phyloP scores from a whole-genome alignment of 2,797 vertebrate species.

The Scarus forsteni region DNA sequence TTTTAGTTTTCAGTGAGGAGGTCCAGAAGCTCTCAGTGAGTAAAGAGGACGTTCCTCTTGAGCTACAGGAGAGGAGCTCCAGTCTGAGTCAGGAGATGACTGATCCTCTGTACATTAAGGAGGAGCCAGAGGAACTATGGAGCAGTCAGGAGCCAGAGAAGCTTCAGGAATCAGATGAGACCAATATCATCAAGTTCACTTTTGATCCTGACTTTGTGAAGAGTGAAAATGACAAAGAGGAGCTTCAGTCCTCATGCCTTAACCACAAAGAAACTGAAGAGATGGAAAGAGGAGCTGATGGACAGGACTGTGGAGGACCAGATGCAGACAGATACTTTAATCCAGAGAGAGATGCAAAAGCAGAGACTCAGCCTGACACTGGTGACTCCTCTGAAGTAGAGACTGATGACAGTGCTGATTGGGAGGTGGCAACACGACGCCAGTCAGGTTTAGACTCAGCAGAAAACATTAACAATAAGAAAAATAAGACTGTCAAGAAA shows the following conservation, averaged over 20 bases:
- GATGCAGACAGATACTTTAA: background rate
- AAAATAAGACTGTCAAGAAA: background rate
- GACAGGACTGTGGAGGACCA: constrained; percentile 9
- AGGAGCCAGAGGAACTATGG: constrained; percentile 20
- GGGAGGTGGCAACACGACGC: background rate
- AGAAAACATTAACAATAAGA: background rate
- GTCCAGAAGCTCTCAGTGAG: background rate
- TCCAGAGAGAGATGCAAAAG: background rate
- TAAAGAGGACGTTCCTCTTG: constrained; percentile 16
- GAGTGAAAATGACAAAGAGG: constrained; percentile 15
- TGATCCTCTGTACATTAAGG: constrained; percentile 3
- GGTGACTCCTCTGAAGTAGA: constrained; percentile 10
- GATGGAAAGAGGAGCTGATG: background rate
- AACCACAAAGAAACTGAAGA: constrained; percentile 3
- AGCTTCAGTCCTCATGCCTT: constrained; percentile 1
- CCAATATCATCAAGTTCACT: background rate
- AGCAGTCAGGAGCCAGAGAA: constrained; percentile 8
- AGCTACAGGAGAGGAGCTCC: background rate
- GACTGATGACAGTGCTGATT: background rate
- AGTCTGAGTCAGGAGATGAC: background rate
- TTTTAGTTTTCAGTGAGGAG: constrained; percentile 29
- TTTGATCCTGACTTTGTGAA: constrained; percentile 3
- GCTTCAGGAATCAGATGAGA: background rate
- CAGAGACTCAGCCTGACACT: background rate
- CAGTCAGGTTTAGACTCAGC: background rate